These are phyloP conservation scores for Murina feae DNA, from an alignment of 2,113 vertebrate genomes.

Conservation along the genomic window DNA sequence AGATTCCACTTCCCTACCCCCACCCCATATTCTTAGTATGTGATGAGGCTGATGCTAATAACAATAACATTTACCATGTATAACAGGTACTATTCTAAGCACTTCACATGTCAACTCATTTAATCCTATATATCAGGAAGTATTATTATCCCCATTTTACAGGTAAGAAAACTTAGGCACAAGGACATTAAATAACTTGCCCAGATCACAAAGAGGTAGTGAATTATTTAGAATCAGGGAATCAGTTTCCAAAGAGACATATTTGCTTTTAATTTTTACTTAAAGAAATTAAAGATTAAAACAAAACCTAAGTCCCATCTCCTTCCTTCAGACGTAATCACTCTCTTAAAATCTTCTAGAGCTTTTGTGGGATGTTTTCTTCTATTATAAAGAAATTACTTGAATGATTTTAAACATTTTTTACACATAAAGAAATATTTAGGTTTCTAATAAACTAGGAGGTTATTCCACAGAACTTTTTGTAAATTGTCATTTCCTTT, in stretches of 20 bases:
- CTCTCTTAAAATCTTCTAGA: neutral
- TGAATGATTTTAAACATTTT: neutral
- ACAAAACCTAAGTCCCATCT: neutral
- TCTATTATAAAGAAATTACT: neutral
- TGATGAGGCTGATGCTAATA: neutral
- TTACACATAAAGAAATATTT: neutral
- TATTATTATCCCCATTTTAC: neutral
- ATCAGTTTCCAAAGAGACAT: neutral
- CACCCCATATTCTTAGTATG: neutral
- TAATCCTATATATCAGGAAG: neutral
- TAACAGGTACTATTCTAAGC: neutral
- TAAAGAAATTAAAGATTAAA: neutral
- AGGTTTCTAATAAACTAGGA: conserved; percentile 17
- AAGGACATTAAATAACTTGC: neutral
- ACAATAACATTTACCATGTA: neutral
- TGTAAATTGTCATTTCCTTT: neutral
- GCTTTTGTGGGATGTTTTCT: neutral
- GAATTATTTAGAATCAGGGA: conserved; percentile 10
- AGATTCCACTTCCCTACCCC: neutral
- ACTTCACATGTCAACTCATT: neutral
- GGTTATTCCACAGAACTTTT: neutral
- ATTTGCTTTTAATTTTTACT: neutral
- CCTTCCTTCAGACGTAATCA: neutral
- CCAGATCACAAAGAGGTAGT: neutral
- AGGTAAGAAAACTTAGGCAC: neutral